These are phyloP conservation scores for Temnothorax unifasciatus DNA, from an alignment of 2,888 invertebrate genomes.

Conservation along the genomic window DNA sequence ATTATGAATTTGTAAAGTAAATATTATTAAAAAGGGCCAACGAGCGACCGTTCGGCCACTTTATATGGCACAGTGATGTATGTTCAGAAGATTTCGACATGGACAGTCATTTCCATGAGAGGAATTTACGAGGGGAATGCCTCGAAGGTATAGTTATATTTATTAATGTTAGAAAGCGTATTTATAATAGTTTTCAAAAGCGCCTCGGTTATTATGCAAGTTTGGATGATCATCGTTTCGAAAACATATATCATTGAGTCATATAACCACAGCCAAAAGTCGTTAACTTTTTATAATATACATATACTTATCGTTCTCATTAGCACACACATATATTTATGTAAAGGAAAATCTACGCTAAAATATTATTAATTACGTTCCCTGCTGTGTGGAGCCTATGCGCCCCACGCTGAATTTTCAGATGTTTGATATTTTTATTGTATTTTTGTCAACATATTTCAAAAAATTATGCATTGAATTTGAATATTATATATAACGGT, in stretches of 20 bases:
- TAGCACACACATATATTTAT: not conserved
- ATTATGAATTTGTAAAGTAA: not conserved
- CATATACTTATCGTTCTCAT: not conserved
- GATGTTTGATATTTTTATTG: too few species aligned
- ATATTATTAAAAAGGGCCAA: not conserved
- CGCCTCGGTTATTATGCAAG: constrained; percentile 4
- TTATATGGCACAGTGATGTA: not conserved
- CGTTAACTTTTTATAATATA: not conserved
- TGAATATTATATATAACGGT: too few species aligned
- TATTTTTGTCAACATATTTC: too few species aligned
- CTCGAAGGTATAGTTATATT: constrained; percentile 3
- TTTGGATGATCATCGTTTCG: constrained; percentile 6
- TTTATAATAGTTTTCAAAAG: not conserved
- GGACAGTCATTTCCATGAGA: not conserved
- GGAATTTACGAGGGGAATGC: constrained; percentile 7
- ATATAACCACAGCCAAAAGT: not conserved
- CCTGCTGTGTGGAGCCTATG: too few species aligned
- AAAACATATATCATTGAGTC: not conserved
- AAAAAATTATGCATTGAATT: too few species aligned
- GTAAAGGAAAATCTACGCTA: too few species aligned
- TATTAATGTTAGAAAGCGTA: constrained; percentile 27
- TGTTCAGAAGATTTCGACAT: constrained; percentile 20
- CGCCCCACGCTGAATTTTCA: too few species aligned
- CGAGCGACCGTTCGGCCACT: not conserved
- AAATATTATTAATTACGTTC: too few species aligned